phyloP scores from a whole-genome alignment of 2,888 invertebrate species.

The Drosophila lacicola region DNA sequence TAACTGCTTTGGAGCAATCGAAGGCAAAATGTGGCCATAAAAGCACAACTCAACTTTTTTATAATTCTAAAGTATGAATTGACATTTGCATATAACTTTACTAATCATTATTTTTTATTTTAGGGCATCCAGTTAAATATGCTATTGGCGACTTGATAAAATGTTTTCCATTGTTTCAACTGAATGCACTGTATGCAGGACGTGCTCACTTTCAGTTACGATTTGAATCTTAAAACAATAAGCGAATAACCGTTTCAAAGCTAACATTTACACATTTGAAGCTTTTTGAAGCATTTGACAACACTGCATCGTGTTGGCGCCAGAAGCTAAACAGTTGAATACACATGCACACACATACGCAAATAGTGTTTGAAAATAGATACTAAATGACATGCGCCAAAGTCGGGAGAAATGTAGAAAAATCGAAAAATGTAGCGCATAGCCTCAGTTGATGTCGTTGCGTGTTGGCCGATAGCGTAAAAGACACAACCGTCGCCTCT shows the following conservation, averaged over 20 bases:
- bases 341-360: background rate
- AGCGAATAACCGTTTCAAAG: slow-evolving; percentile 15
- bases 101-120: too few species aligned
- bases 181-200: too few species aligned
- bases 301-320: slow-evolving; percentile 45
- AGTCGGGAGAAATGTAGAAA: slow-evolving; percentile 45
- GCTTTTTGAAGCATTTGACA: slow-evolving; percentile 27
- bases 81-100: too few species aligned
- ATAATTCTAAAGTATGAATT: too few species aligned
- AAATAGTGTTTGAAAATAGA: slow-evolving; percentile 48
- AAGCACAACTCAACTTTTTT: too few species aligned
- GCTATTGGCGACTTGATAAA: too few species aligned
- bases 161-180: too few species aligned
- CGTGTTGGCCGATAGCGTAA: slow-evolving; percentile 66
- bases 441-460: slow-evolving; percentile 70
- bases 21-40: too few species aligned
- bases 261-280: background rate
- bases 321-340: slow-evolving; percentile 43
- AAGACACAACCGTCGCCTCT: slow-evolving; percentile 41
- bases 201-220: too few species aligned
- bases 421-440: slow-evolving; percentile 63
- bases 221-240: background rate
- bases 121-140: too few species aligned
- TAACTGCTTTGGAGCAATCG: too few species aligned
- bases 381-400: slow-evolving; percentile 51